Conservation (phyloP, 1,140 invertebrate species). For the Eriocheir sinensis region DNA sequence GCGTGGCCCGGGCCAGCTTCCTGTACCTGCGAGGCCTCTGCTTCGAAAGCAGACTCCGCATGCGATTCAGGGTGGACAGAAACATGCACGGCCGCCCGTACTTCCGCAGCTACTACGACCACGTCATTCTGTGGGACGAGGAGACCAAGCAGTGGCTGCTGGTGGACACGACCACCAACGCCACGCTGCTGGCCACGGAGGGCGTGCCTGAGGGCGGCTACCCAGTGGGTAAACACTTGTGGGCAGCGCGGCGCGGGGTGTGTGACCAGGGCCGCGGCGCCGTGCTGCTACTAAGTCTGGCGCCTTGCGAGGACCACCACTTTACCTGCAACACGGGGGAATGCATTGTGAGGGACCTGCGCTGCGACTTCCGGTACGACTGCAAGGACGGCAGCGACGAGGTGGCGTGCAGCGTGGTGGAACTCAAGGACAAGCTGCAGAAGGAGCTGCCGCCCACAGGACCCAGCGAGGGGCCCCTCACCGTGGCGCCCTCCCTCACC, state of each 20-base stretch:
- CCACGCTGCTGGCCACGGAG: neutral
- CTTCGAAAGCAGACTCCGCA: conserved; percentile 31
- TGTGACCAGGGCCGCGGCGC: conserved; percentile 31
- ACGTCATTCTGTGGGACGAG: conserved; percentile 37
- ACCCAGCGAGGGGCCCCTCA: neutral
- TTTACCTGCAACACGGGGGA: conserved; percentile 80
- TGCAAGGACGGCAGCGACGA: conserved; percentile 83
- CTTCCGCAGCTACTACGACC: conserved; percentile 49
- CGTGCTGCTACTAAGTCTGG: conserved; percentile 42
- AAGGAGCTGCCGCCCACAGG: conserved; percentile 49
- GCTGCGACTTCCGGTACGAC: conserved; percentile 82
- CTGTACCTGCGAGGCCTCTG: conserved; percentile 47
- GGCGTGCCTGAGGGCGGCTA: neutral
- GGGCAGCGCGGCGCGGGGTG: conserved; percentile 2
- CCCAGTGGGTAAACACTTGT: conserved; percentile 44
- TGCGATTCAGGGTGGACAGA: conserved; percentile 13
- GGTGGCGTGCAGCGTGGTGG: conserved; percentile 43
- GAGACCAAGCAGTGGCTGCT: conserved; percentile 3
- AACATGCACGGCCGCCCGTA: conserved; percentile 36
- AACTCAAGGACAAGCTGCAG: neutral
- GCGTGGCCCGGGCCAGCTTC: neutral
- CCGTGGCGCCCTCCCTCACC: conserved; percentile 12
- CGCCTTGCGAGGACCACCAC: conserved; percentile 76
- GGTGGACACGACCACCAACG: conserved; percentile 27
- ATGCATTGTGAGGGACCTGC: conserved; percentile 81